Percentiles rank a stretch among this genome's conserved stretches.
These are phyloP conservation scores for Salvator merianae DNA, from an alignment of 2,113 vertebrate species.

Conservation along the genomic window DNA sequence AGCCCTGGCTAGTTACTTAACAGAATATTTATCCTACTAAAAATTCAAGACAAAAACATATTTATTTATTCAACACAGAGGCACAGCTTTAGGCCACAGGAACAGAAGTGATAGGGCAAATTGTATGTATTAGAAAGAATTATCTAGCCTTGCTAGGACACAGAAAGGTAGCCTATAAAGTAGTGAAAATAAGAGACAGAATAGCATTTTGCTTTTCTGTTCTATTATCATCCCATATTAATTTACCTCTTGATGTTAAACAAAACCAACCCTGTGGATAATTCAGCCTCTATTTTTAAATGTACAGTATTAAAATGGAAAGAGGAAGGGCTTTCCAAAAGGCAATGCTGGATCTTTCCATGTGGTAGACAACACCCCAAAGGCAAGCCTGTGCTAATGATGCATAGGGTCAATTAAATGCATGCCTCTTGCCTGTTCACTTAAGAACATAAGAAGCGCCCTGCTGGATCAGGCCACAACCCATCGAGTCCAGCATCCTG, in stretches of 20 bases:
- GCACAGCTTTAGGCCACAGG: slow-evolving; percentile 35
- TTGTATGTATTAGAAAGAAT: neutral
- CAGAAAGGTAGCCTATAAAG: slow-evolving; percentile 12
- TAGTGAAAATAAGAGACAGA: neutral
- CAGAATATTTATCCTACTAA: slow-evolving; percentile 3
- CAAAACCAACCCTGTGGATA: neutral
- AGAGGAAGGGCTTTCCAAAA: neutral
- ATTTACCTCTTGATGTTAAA: neutral
- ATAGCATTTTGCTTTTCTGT: neutral
- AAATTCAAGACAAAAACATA: slow-evolving; percentile 40
- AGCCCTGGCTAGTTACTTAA: slow-evolving; percentile 39
- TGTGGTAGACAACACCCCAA: too few species aligned
- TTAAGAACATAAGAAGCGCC: too few species aligned
- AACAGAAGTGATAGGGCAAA: slow-evolving; percentile 33
- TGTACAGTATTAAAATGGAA: neutral
- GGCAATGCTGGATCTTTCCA: neutral
- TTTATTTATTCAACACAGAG: slow-evolving; percentile 55
- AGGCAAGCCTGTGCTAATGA: neutral
- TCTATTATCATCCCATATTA: neutral
- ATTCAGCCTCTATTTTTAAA: neutral
- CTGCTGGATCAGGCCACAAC: too few species aligned
- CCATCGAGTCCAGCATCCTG: too few species aligned
- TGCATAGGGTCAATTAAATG: neutral
- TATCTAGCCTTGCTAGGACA: neutral
- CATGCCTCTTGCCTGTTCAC: too few species aligned